Evolutionary conservation across 2,888 invertebrate species (phyloP).

Genomic region (Nephrotoma flavescens): DNA sequence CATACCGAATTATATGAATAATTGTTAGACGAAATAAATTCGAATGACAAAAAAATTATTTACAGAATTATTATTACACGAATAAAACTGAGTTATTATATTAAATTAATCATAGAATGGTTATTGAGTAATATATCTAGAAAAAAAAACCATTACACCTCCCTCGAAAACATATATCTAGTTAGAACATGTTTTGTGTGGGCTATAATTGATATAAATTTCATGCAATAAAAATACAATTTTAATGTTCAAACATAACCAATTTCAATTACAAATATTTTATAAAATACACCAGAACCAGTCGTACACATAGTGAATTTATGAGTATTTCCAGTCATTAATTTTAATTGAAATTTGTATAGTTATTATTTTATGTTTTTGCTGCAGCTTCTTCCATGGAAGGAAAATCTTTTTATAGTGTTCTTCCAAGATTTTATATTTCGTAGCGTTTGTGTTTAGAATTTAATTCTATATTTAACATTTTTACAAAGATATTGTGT

Average conservation of each 20-base stretch:
- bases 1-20: too few relatives aligned
- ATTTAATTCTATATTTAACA: too few relatives aligned
- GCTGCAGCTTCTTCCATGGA: too few relatives aligned
- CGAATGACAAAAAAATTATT: not conserved
- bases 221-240: not conserved
- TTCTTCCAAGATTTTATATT: too few relatives aligned
- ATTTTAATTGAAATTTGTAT: not conserved
- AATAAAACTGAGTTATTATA: not conserved
- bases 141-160: too few relatives aligned
- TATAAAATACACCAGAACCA: not conserved
- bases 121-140: not conserved
- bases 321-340: not conserved
- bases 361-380: not conserved
- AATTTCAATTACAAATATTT: not conserved
- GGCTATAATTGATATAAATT: not conserved
- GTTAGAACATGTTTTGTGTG: not conserved
- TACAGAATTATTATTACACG: not conserved
- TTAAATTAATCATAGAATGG: not conserved
- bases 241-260: not conserved
- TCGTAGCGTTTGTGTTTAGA: too few relatives aligned
- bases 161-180: not conserved
- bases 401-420: too few relatives aligned
- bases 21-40: too few relatives aligned
- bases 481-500: too few relatives aligned
- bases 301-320: not conserved